Evolutionary conservation across 2,797 vertebrate genomes (phyloP).

Genomic region (Cossypha polioptera): DNA sequence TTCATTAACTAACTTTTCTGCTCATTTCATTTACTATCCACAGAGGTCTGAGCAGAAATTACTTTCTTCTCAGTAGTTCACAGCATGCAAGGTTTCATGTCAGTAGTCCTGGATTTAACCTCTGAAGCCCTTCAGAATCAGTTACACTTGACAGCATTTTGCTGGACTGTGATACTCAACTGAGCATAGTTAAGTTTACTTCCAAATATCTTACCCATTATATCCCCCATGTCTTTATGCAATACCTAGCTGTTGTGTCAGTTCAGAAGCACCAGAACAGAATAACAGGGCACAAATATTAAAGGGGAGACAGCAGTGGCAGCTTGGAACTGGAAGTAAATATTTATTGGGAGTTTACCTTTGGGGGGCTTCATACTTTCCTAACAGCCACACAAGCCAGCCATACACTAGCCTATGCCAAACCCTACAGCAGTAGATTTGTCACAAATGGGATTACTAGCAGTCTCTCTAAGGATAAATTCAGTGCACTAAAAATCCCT

Average conservation of each 20-base stretch:
- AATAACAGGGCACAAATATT: neutral
- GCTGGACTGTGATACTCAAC: neutral
- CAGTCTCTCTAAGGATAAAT: neutral
- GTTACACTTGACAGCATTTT: neutral
- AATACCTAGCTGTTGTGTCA: neutral
- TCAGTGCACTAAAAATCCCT: neutral
- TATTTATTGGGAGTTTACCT: neutral
- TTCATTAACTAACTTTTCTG: neutral
- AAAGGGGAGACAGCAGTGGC: neutral
- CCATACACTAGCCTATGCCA: neutral
- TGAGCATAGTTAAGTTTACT: neutral
- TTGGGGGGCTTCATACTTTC: neutral
- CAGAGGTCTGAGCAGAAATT: neutral
- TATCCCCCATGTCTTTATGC: fast-evolving
- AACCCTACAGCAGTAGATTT: neutral
- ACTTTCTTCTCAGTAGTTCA: neutral
- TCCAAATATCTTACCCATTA: neutral
- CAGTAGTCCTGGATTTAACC: neutral
- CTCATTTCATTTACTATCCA: neutral
- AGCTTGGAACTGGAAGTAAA: neutral
- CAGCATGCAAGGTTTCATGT: neutral
- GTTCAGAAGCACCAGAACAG: neutral
- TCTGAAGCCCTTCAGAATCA: neutral
- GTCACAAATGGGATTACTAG: neutral
- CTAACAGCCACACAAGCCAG: neutral